These are phyloP conservation scores for Drosophila lacertosa DNA, from an alignment of 1,140 invertebrate species.

Conservation along the genomic window DNA sequence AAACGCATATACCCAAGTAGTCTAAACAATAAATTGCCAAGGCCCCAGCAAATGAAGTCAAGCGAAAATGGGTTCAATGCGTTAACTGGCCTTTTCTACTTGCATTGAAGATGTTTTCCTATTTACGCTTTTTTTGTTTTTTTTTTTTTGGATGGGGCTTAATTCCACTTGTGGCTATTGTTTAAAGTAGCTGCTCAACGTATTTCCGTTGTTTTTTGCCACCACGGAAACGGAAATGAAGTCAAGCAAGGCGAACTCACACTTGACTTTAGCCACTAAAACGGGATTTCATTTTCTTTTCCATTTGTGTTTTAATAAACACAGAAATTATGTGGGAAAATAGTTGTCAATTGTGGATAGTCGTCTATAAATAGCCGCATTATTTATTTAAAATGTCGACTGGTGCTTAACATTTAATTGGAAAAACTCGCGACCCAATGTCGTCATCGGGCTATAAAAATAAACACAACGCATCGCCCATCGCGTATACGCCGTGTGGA, in stretches of 20 bases:
- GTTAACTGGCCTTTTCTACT: constrained; percentile 14
- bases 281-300: not conserved
- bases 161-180: constrained; percentile 62
- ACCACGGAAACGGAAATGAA: constrained; percentile 71
- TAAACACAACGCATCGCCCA: constrained; percentile 50
- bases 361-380: constrained; percentile 39
- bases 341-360: constrained; percentile 35
- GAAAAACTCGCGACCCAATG: constrained; percentile 72
- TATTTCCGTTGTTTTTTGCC: constrained; percentile 48
- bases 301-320: constrained; percentile 8
- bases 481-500: constrained; percentile 38
- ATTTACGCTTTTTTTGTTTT: not conserved
- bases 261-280: constrained; percentile 41
- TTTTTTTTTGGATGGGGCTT: too few species aligned
- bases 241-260: constrained; percentile 46
- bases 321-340: constrained; percentile 44
- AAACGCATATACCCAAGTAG: not conserved
- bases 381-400: constrained; percentile 64
- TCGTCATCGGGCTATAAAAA: constrained; percentile 74
- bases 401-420: constrained; percentile 70
- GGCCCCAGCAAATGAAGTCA: constrained; percentile 65
- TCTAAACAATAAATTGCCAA: constrained; percentile 22
- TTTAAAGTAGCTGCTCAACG: constrained; percentile 51
- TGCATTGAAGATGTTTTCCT: not conserved
- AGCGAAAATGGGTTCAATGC: constrained; percentile 69